A percentile compares a stretch with the other conserved stretches of the same genome.
These are phyloP conservation scores for Campoplex capitator DNA, from an alignment of 2,888 invertebrate genomes.

Conservation along the genomic window DNA sequence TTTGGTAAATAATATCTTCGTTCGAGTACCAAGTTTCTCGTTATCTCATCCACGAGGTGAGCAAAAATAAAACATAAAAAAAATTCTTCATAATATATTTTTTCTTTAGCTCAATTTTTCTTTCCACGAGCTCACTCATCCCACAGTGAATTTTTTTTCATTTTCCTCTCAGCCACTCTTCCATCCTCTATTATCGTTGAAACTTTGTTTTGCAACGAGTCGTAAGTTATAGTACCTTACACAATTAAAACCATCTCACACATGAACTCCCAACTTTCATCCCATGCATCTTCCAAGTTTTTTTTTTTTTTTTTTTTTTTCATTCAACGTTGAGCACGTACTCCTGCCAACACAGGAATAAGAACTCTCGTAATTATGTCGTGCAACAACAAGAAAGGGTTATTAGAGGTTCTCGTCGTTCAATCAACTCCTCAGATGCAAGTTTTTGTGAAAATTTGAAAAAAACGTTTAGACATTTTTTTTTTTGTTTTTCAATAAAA, in stretches of 20 bases:
- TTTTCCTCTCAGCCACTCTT: neutral
- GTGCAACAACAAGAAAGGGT: neutral
- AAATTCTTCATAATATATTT: neutral
- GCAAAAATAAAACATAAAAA: neutral
- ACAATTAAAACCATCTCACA: neutral
- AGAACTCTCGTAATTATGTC: slow-evolving; percentile 17
- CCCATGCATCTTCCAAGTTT: slow-evolving; percentile 10
- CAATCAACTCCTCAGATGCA: neutral
- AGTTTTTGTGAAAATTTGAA: neutral
- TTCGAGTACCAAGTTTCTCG: neutral
- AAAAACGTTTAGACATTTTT: neutral
- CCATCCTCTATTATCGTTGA: slow-evolving; percentile 27
- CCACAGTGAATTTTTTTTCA: neutral
- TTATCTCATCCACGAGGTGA: neutral
- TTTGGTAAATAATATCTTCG: neutral
- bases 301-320: neutral
- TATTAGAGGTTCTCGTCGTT: neutral
- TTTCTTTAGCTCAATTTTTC: neutral
- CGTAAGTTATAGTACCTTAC: slow-evolving; percentile 1
- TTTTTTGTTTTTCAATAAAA: neutral
- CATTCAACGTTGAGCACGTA: neutral
- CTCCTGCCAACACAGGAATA: neutral
- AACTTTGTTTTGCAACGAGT: slow-evolving; percentile 13
- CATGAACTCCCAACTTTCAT: neutral
- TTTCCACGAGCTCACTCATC: neutral